Evolutionary conservation across 2,888 invertebrate species (phyloP), one percentile per base, ranked within the genome.

Genomic region (Acleris literana): DNA sequence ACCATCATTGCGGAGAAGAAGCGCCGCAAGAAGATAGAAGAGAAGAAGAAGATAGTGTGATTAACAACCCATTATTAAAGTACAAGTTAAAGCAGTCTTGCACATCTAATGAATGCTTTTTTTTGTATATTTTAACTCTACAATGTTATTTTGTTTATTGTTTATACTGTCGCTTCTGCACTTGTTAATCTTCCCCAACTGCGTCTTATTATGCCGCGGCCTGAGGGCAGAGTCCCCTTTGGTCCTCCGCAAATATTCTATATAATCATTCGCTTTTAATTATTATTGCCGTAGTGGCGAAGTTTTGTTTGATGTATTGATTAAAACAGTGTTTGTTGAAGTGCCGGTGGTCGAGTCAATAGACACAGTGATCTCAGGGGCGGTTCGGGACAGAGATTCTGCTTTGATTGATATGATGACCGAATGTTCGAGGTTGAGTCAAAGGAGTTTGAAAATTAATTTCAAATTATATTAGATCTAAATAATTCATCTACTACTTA

Each of bases 231-330:
- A 66, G 61, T 66, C 79, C 85, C 88, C 85, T 85, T 82, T 79
- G 81, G 89, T 91, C 92, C 92, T 92, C 80, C 80, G 81, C 91
- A 92, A 92, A 92, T 92, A 92, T 92, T 87, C 87, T 82, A 85
- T 84, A 87, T 88, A 90, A 92, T 92, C 86, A 91, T 92, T 87
- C 89, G 87, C 83, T 92, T 92, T 92, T 92, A 92, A 92, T 92
- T 92, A 92, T 92, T 92, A 92, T 92, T 88, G 90, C 87, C 85
- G 72, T 74, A 86, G 87, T 85, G 87, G 87, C 82, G 81, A 85
- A 88, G 86, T 89, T 88, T 84, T 92, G 92, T 92, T 92, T 92
- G 92, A 92, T 87, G 90, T 91, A 92, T 92, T 92, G 92, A 92
- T 92, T 92, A 92, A 88, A 90, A 84, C 81, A 82, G 85, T 89